Evolutionary conservation across 2,797 vertebrate genomes (phyloP).

Genomic region (Falco columbarius): DNA sequence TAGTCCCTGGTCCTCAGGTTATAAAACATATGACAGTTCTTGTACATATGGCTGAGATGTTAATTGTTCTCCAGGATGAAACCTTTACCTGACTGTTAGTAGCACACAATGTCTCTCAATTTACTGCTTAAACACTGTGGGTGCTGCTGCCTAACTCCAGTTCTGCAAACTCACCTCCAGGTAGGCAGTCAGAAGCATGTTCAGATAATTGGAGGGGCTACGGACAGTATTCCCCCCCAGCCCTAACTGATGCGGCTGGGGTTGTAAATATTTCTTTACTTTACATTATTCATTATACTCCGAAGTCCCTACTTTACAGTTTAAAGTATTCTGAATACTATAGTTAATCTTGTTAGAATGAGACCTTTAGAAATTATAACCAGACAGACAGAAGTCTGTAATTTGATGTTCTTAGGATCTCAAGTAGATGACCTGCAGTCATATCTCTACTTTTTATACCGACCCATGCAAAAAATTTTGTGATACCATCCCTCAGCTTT

Average conservation of each 20-base stretch:
- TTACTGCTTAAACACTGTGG: neutral
- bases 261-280: constrained; percentile 34
- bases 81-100: neutral
- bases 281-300: constrained; percentile 43
- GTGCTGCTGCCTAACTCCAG: neutral
- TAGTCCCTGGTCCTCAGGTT: neutral
- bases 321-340: constrained; percentile 49
- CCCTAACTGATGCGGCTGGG: rapidly evolving
- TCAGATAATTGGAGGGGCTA: neutral
- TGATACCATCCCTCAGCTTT: neutral
- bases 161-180: neutral
- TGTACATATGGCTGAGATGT: neutral
- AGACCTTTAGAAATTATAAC: constrained; percentile 65
- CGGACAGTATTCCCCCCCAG: neutral
- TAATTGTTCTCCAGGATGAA: constrained; percentile 7
- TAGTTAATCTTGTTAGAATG: constrained; percentile 57
- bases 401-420: constrained; percentile 41
- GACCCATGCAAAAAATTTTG: neutral
- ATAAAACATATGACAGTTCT: neutral
- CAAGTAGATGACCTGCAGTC: neutral
- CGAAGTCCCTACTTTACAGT: constrained; percentile 49
- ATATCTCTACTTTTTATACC: neutral
- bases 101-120: neutral
- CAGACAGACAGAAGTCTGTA: constrained; percentile 45
- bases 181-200: neutral